Percentiles rank a stretch among this genome's conserved stretches.
Conservation (phyloP, 2,797 vertebrate genomes). For the Crenichthys baileyi region DNA sequence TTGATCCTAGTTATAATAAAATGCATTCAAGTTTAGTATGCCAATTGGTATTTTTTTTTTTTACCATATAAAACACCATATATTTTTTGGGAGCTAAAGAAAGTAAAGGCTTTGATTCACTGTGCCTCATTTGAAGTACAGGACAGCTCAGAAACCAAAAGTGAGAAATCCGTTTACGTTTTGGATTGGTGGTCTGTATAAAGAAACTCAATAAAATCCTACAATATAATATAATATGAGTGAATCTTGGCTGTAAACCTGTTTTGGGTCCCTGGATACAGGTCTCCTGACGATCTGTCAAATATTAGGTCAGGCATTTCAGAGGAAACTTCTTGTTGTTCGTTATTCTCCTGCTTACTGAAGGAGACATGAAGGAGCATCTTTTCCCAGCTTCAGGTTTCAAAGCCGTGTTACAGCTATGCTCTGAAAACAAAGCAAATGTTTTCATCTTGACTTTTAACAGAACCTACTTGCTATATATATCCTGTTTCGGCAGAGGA, state of each 20-base stretch:
- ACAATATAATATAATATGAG: constrained; percentile 51
- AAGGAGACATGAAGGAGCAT: constrained; percentile 64
- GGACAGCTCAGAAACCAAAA: constrained; percentile 67
- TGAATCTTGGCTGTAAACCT: constrained; percentile 43
- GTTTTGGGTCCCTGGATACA: constrained; percentile 52
- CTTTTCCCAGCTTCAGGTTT: constrained; percentile 66
- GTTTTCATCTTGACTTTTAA: constrained; percentile 80
- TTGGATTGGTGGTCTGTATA: constrained; percentile 23
- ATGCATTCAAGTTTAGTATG: not conserved
- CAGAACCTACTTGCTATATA: constrained; percentile 79
- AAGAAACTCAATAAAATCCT: constrained; percentile 30
- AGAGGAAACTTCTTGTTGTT: constrained; percentile 59
- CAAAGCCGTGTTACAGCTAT: constrained; percentile 65
- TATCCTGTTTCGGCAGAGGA: constrained; percentile 65
- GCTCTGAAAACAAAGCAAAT: constrained; percentile 73
- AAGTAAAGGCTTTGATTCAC: constrained; percentile 55
- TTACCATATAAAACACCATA: no score
- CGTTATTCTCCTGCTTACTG: constrained; percentile 57
- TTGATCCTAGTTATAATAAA: no score
- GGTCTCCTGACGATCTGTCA: constrained; percentile 70
- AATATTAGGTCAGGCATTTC: constrained; percentile 73
- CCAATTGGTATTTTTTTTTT: no score
- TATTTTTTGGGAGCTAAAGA: constrained; percentile 53
- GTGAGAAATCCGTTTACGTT: constrained; percentile 43
- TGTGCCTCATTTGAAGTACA: constrained; percentile 69